Conservation (phyloP, 2,888 invertebrate species). For the Microctonus hyperodae region DNA sequence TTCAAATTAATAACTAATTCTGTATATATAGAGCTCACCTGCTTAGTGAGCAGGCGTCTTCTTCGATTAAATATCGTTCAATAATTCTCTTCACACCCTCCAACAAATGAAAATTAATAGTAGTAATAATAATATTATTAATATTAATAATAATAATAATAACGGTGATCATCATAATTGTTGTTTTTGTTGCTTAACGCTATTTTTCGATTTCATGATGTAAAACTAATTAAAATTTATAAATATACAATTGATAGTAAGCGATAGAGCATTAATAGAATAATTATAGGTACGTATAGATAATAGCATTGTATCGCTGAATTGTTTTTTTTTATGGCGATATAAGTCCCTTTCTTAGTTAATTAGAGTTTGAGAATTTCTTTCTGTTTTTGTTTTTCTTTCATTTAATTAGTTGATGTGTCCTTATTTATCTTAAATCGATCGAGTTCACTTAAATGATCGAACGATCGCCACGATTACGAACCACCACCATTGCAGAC, state of each 20-base stretch:
- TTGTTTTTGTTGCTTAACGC: conserved; percentile 43
- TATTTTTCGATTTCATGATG: conserved; percentile 51
- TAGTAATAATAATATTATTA: conserved; percentile 37
- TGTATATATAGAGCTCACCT: conserved; percentile 52
- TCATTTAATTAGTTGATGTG: conserved; percentile 3
- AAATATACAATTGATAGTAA: conserved; percentile 61
- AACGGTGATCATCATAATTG: conserved; percentile 27
- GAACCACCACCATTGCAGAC: conserved; percentile 60
- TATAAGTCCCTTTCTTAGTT: conserved; percentile 43
- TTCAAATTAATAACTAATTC: conserved; percentile 55
- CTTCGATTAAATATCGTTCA: conserved; percentile 48
- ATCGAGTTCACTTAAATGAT: conserved; percentile 48
- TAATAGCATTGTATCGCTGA: conserved; percentile 61
- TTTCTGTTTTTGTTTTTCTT: conserved; percentile 22
- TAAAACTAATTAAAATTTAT: conserved; percentile 61
- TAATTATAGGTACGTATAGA: conserved; percentile 60
- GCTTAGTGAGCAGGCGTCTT: conserved; percentile 42
- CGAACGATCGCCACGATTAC: conserved; percentile 51
- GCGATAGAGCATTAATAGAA: conserved; percentile 60
- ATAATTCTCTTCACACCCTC: conserved; percentile 30
- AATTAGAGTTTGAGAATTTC: conserved; percentile 49
- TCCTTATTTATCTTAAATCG: conserved; percentile 43
- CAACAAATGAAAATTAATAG: conserved; percentile 33
- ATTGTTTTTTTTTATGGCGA: conserved; percentile 54
- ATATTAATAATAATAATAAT: conserved; percentile 41